Evolutionary conservation across 2,113 vertebrate genomes (phyloP), one percentile per base, ranked within the genome.

Genomic region (Calypte anna): DNA sequence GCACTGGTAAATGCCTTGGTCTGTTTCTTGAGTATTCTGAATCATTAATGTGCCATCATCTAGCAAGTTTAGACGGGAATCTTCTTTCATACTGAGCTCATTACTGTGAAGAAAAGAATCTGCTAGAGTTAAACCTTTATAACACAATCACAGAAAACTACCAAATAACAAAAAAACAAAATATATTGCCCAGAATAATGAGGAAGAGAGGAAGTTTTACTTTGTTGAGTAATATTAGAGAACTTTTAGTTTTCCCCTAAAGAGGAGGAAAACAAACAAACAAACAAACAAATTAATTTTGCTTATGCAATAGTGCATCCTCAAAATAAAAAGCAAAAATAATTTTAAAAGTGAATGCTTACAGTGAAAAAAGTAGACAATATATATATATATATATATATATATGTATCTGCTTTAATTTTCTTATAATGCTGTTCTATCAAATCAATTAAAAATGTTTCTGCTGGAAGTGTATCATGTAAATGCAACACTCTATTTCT

Each of bases 11-110:
- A 99, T 98, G 46, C 99, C 99, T 97, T 99, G 98, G 93, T 99
- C 99, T 0, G 99, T 98, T 97, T 99, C 99, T 94, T 98, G 98
- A 6, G 99, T 99, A 97, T 99, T 98, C 92, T 99, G 99, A 96
- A 99, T 99, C 99, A 99, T 99, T 86, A 99, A 97, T 0, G 99
- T 99, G 19, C 99, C 99, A 7, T 99, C 99, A 73, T 99, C 99
- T 92, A 99, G 97, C 91, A 99, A 97, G 97, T 99, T 99, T 78
- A 99, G 94, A 86, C 99, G 99, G 24, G 98, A 98, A 95, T 99
- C 99, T 12, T 99, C 98, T 48, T 98, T 98, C 99, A 99, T 99
- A 97, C 99, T 99, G 83, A 99, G 98, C 70, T 98, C 98, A 43
- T 99, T 99, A 75, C 98, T 99, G 59, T 28, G 14, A 86, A 91